Evolutionary conservation across 30 jellyfish, hydroid and myxozoan genomes (phyloP).

Genomic region (Hydra vulgaris): DNA sequence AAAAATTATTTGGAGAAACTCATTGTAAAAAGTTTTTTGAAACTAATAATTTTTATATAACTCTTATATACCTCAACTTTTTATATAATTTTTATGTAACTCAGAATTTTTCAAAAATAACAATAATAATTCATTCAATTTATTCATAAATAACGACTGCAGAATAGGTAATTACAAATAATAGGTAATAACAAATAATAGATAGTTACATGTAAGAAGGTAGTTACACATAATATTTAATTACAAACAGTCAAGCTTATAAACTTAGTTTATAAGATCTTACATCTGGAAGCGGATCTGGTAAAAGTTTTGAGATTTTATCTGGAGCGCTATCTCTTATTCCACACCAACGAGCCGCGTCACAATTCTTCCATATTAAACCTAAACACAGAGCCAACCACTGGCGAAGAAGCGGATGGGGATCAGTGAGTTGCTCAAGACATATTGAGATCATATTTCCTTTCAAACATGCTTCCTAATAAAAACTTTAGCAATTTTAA

Average conservation of each 20-base stretch:
- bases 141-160: too few species aligned
- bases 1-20: too few species aligned
- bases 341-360: slow-evolving; percentile 99
- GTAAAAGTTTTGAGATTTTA: slow-evolving; percentile 68
- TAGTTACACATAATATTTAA: not conserved
- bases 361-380: slow-evolving; percentile 79
- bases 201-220: too few species aligned
- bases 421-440: slow-evolving; percentile 79
- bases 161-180: too few species aligned
- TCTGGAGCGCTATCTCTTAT: slow-evolving; percentile 96
- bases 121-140: too few species aligned
- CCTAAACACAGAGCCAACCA: slow-evolving; percentile 97
- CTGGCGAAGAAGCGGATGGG: slow-evolving; percentile 92
- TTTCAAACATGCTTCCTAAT: slow-evolving; percentile 83
- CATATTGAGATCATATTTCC: slow-evolving; percentile 96
- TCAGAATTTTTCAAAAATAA: too few species aligned
- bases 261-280: slow-evolving; percentile 10
- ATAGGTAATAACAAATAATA: too few species aligned
- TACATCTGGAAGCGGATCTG: slow-evolving; percentile 96
- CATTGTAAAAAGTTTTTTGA: too few species aligned
- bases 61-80: too few species aligned
- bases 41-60: too few species aligned
- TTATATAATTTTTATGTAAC: too few species aligned
- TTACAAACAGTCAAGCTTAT: too few species aligned
- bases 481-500: not conserved